Evolutionary conservation across 2,888 invertebrate species (phyloP).

Genomic region (Smittia aterrima): DNA sequence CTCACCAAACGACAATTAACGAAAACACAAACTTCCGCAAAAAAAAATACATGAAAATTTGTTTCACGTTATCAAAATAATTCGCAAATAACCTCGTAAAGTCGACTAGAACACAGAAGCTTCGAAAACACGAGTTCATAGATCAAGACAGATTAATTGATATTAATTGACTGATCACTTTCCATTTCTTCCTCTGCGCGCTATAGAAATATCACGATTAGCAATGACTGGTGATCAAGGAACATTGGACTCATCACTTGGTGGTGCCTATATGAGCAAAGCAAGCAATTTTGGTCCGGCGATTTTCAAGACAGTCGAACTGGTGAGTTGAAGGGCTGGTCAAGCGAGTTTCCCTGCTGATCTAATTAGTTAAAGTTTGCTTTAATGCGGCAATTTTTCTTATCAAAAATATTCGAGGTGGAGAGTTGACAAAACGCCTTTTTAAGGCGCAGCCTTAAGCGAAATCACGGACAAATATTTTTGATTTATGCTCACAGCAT

Average conservation of each 20-base stretch:
- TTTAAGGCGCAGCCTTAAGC: background rate
- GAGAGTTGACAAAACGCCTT: background rate
- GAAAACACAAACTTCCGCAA: no score
- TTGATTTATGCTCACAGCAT: background rate
- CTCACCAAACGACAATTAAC: no score
- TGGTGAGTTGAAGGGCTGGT: conserved; percentile 37
- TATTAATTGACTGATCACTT: background rate
- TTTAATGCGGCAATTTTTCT: background rate
- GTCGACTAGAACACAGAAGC: no score
- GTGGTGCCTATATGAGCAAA: conserved; percentile 10
- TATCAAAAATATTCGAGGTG: background rate
- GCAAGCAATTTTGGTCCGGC: conserved; percentile 35
- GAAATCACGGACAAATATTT: background rate
- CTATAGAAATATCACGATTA: conserved; percentile 42
- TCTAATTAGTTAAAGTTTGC: background rate
- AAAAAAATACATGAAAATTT: no score
- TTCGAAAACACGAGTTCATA: no score
- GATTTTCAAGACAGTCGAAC: conserved; percentile 34
- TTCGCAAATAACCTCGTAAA: no score
- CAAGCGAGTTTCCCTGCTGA: background rate
- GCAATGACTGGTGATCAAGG: conserved; percentile 42
- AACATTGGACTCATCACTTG: conserved; percentile 24
- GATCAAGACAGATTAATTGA: no score
- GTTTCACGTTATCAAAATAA: no score
- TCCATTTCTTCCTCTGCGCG: background rate